Evolutionary conservation across 2,113 vertebrate genomes (phyloP), one percentile per base, ranked within the genome.

Genomic region (Myxocyprinus asiaticus): DNA sequence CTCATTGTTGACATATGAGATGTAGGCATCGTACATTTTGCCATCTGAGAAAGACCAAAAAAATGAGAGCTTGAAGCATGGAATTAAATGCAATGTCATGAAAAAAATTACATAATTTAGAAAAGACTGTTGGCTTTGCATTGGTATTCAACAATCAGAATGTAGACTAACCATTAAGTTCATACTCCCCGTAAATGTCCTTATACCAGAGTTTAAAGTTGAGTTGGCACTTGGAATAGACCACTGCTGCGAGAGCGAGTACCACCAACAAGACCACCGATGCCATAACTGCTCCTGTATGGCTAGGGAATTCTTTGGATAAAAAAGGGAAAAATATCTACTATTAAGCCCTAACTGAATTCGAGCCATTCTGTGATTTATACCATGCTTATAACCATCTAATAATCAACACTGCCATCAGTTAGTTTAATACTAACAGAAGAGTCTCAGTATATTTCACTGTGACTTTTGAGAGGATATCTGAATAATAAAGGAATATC

Each of bases 21-120:
- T 77, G 51, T 95, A 99, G 77, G 96, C 96, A 0, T 99, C 97
- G 4, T 94, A 96, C 33, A 96, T 89, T 90, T 97, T 98, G 42
- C 97, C 97, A 2, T 99, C 97, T 99, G 88, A 70, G 67, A 67
- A 76, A 43, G 7, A 65, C 45, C 81, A 42, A 81, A 9, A 61
- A 83, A 72, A 8, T 14, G 17, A 50, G 22, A 85, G 15, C 42
- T 68, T 42, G 22, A 33, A 33, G 22, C 22, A 33, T 33, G 22
- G 22, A 61, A 82, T 59, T 73, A 7, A 7, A 50, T 45, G 9
- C 50, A 5, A 58, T 7, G 2, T 12, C 59, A 59, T 73, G 5
- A 2, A 7, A 33, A 33, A 33, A 33, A 33, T 33, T 33, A 33
- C 22, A 33, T 1, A 33, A 1, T 33, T 33, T 33, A 3, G 22